Evolutionary conservation across 2,113 vertebrate species (phyloP).

Genomic region (Prolemur simus): DNA sequence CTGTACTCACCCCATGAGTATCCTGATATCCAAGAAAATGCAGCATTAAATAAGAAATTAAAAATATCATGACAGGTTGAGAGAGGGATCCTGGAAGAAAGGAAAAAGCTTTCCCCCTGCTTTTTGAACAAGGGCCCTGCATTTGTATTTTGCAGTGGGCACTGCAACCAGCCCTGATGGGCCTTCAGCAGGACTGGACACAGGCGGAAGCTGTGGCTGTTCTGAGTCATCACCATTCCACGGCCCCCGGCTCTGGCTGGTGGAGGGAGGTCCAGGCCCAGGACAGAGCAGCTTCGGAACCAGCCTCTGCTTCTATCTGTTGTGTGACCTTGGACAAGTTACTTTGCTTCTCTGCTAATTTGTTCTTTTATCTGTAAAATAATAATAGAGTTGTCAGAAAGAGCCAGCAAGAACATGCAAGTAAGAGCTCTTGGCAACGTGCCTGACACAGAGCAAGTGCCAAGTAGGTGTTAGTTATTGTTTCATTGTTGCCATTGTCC

Average conservation of each 20-base stretch:
- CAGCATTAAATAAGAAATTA: fast-evolving
- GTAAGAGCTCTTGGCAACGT: background rate
- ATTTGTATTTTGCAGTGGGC: background rate
- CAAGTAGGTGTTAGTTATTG: background rate
- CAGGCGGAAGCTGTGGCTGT: fast-evolving
- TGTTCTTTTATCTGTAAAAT: background rate
- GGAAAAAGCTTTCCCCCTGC: too few species aligned
- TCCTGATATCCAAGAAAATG: background rate
- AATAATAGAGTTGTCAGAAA: background rate
- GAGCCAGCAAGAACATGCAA: too few species aligned
- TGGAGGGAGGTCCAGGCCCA: background rate
- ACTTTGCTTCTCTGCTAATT: background rate
- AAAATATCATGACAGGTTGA: background rate
- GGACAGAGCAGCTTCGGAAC: background rate
- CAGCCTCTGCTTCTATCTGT: background rate
- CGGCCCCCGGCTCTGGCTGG: background rate
- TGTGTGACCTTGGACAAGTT: background rate
- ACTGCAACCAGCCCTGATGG: too few species aligned
- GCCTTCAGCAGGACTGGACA: background rate
- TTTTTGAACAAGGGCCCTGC: background rate
- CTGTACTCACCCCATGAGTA: background rate
- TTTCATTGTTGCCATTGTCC: background rate
- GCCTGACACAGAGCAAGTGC: background rate
- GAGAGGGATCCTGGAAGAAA: background rate
- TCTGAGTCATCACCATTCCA: background rate